A percentile compares a stretch with the other conserved stretches of the same genome.
phyloP scores from a whole-genome alignment of 2,888 invertebrate species.

The Rhingia rostrata region DNA sequence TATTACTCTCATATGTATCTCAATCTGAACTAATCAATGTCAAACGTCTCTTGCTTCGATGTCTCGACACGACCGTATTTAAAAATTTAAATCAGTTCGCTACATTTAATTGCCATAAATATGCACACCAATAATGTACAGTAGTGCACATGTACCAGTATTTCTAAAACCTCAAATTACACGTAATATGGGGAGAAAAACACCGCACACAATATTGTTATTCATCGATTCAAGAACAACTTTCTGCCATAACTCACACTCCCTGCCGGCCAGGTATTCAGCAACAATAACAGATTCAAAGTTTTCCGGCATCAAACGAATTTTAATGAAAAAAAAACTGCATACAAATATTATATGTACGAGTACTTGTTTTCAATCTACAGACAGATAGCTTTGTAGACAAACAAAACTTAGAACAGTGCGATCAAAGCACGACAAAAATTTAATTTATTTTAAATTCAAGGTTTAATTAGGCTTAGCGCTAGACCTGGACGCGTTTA shows the following conservation, averaged over 20 bases:
- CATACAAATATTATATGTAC: not conserved
- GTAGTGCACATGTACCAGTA: not conserved
- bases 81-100: slow-evolving; percentile 64
- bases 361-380: not conserved
- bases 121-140: slow-evolving; percentile 67
- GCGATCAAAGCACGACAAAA: slow-evolving; percentile 52
- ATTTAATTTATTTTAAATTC: slow-evolving; percentile 49
- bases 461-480: slow-evolving; percentile 58
- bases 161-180: slow-evolving; percentile 43
- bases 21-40: slow-evolving; percentile 68
- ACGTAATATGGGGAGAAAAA: slow-evolving; percentile 16
- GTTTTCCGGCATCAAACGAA: slow-evolving; percentile 72
- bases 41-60: slow-evolving; percentile 53
- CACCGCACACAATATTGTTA: slow-evolving; percentile 58
- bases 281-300: slow-evolving; percentile 66
- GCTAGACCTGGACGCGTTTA: slow-evolving; percentile 37
- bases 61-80: slow-evolving; percentile 64
- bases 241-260: slow-evolving; percentile 70
- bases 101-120: slow-evolving; percentile 63
- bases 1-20: slow-evolving; percentile 31
- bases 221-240: slow-evolving; percentile 73
- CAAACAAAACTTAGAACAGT: slow-evolving; percentile 32
- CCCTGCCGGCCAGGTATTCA: slow-evolving; percentile 53
- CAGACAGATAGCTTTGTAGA: not conserved
- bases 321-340: slow-evolving; percentile 51